phyloP scores from a whole-genome alignment of 2,797 vertebrate genomes.

The Heteromormyrus szaboi region DNA sequence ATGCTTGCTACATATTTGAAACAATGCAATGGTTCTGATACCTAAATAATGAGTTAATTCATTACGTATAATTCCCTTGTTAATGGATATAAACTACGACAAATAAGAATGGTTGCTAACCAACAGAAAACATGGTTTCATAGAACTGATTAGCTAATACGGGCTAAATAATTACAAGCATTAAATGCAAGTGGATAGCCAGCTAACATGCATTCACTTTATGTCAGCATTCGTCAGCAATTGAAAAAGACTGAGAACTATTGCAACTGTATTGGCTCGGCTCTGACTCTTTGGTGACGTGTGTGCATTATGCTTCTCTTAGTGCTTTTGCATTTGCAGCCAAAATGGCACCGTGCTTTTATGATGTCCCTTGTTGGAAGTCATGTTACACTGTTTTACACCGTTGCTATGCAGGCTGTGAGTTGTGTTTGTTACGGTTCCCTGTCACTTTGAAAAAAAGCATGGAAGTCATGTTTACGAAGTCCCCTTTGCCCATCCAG shows the following conservation, averaged over 20 bases:
- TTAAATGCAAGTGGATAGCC: neutral
- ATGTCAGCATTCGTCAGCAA: neutral
- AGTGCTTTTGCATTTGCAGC: neutral
- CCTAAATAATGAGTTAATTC: neutral
- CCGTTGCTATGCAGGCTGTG: neutral
- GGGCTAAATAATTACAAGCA: neutral
- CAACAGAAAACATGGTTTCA: neutral
- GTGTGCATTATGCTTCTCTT: neutral
- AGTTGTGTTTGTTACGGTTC: neutral
- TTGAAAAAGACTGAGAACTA: neutral
- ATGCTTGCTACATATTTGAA: neutral
- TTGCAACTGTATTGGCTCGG: neutral
- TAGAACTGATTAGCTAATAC: neutral
- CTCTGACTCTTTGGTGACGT: neutral
- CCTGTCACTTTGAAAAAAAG: neutral
- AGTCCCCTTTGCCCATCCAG: neutral
- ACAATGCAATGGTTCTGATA: neutral
- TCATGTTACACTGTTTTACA: neutral
- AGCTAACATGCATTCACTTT: neutral
- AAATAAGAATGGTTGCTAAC: neutral
- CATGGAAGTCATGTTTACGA: neutral
- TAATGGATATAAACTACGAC: neutral
- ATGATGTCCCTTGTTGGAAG: neutral
- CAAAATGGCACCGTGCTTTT: neutral
- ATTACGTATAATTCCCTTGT: neutral